These are phyloP conservation scores for Gulo gulo DNA, from an alignment of 2,113 vertebrate species.

Conservation along the genomic window DNA sequence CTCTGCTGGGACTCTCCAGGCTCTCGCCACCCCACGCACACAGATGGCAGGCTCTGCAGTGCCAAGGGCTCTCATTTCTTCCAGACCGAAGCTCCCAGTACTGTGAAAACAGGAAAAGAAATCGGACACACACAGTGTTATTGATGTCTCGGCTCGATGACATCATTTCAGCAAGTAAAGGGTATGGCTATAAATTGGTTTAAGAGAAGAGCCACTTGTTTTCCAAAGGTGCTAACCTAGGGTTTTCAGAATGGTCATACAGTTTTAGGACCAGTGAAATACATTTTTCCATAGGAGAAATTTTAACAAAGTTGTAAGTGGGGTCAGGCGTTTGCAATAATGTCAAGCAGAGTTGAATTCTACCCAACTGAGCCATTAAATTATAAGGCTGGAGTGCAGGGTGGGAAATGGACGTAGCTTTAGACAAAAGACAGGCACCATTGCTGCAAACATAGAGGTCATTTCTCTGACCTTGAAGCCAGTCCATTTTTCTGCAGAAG, in stretches of 20 bases:
- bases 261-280: not conserved
- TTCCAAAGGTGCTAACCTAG: not conserved
- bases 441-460: not conserved
- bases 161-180: not conserved
- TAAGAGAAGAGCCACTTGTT: not conserved
- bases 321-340: not conserved
- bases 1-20: not conserved
- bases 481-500: not conserved
- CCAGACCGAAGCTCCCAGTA: not conserved
- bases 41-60: not conserved
- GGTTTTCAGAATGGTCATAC: not conserved
- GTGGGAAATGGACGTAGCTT: not conserved
- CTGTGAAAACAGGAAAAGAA: conserved; percentile 34
- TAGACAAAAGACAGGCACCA: not conserved
- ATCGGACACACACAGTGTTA: not conserved
- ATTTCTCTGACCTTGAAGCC: not conserved
- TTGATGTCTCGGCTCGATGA: not conserved
- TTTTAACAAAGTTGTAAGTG: not conserved
- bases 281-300: not conserved
- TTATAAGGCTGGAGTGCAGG: not conserved
- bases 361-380: not conserved
- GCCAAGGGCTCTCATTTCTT: not conserved
- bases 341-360: not conserved
- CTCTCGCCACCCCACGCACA: not conserved
- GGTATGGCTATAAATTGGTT: not conserved